These are phyloP conservation scores for Agrotis ipsilon DNA, from an alignment of 2,888 invertebrate species.

Conservation along the genomic window DNA sequence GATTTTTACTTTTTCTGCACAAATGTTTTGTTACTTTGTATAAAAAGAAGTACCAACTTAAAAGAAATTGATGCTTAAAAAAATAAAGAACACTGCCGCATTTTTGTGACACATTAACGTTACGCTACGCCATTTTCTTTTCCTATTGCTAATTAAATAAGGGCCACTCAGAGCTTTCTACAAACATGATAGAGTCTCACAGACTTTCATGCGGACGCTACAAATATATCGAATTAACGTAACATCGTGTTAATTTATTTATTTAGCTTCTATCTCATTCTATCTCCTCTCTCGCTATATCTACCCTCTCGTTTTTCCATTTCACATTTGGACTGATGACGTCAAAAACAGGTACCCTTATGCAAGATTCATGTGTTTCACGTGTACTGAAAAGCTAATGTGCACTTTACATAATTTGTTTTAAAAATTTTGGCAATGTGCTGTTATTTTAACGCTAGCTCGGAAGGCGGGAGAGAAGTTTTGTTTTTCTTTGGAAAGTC, in stretches of 20 bases:
- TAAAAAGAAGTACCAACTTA: background rate
- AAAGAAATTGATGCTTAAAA: background rate
- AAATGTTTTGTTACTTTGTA: background rate
- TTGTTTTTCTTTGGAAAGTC: slow-evolving; percentile 21
- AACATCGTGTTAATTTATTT: slow-evolving; percentile 54
- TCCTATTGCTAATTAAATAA: slow-evolving; percentile 63
- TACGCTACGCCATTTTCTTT: slow-evolving; percentile 41
- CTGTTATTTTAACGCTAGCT: slow-evolving; percentile 21
- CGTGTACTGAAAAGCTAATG: slow-evolving; percentile 50
- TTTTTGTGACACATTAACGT: slow-evolving; percentile 37
- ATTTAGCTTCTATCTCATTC: slow-evolving; percentile 7
- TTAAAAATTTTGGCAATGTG: slow-evolving; percentile 20
- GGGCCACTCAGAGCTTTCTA: slow-evolving; percentile 53
- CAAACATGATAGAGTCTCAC: slow-evolving; percentile 57
- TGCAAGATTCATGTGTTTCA: slow-evolving; percentile 53
- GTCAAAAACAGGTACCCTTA: slow-evolving; percentile 25
- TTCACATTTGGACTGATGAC: slow-evolving; percentile 32
- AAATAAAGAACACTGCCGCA: slow-evolving; percentile 8
- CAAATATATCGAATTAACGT: slow-evolving; percentile 62
- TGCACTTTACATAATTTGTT: slow-evolving; percentile 57
- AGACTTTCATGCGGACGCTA: slow-evolving; percentile 44
- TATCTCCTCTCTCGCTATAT: slow-evolving; percentile 28
- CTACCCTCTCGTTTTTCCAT: slow-evolving; percentile 25
- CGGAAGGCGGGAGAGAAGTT: slow-evolving; percentile 1
- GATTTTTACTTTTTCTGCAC: no score